Evolutionary conservation across 2,113 vertebrate genomes (phyloP).

Genomic region (Merops nubicus): DNA sequence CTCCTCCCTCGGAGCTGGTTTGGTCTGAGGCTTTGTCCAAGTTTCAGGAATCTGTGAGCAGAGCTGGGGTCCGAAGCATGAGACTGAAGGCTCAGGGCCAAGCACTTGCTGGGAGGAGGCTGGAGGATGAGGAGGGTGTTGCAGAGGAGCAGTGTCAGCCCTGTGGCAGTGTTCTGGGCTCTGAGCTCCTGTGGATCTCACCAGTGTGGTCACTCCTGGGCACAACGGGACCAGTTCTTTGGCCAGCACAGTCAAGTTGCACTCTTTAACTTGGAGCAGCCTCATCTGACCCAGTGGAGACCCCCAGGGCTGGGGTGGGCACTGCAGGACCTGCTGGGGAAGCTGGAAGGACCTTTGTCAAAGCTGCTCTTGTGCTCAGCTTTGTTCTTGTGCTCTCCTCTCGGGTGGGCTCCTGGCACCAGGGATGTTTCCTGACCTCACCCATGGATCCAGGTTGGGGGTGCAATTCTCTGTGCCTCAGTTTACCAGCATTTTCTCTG

Average conservation of each 20-base stretch:
- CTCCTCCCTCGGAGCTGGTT: not conserved
- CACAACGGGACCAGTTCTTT: not conserved
- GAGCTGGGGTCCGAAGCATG: not conserved
- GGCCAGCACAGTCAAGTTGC: not conserved
- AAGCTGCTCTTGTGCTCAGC: not conserved
- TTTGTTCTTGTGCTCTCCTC: not conserved
- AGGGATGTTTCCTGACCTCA: accelerated
- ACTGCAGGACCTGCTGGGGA: not conserved
- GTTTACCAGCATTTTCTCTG: not conserved
- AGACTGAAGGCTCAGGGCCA: not conserved
- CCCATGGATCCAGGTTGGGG: too few relatives aligned
- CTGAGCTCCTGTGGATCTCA: not conserved
- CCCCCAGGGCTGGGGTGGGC: not conserved
- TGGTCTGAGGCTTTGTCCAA: not conserved
- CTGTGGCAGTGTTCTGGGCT: not conserved
- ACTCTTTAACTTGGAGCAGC: not conserved
- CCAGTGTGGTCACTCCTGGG: not conserved
- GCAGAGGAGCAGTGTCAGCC: not conserved
- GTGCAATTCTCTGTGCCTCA: not conserved
- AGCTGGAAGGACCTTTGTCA: not conserved
- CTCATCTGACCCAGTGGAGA: not conserved
- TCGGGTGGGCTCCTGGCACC: not conserved
- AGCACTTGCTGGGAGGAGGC: not conserved
- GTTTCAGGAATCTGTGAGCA: not conserved
- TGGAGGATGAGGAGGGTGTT: not conserved